Percentiles rank a stretch among this genome's conserved stretches.
phyloP scores from a whole-genome alignment of 2,797 vertebrate species.

The Salmo trutta region DNA sequence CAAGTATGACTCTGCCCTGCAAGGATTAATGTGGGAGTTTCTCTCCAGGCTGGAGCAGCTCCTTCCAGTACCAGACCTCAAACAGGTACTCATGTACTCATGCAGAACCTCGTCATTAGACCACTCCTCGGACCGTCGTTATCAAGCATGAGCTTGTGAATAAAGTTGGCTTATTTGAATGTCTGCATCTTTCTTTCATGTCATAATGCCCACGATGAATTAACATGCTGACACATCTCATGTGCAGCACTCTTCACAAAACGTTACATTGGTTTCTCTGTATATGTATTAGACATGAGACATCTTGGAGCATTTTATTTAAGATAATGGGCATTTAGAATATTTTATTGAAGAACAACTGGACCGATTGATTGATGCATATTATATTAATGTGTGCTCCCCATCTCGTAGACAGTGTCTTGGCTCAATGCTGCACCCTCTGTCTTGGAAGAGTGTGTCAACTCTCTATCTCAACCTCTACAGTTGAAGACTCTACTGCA shows the following conservation, averaged over 20 bases:
- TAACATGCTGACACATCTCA: no score
- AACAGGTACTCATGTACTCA: slow-evolving; percentile 66
- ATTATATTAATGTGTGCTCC: slow-evolving; percentile 14
- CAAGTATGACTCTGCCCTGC: slow-evolving; percentile 60
- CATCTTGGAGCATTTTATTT: not conserved
- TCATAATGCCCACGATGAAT: not conserved
- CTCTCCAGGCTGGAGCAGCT: slow-evolving; percentile 78
- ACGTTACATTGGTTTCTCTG: not conserved
- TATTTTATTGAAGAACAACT: no score
- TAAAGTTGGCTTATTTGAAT: not conserved
- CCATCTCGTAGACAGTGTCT: slow-evolving; percentile 23
- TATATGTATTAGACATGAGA: slow-evolving; percentile 1
- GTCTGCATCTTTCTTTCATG: not conserved
- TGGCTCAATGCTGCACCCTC: slow-evolving; percentile 26
- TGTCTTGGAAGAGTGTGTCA: slow-evolving; percentile 28
- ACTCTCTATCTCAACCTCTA: slow-evolving; percentile 40
- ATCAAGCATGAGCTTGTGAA: not conserved
- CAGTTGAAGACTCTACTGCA: slow-evolving; percentile 6
- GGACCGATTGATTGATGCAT: not conserved
- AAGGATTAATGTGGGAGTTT: slow-evolving; percentile 69
- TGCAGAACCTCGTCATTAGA: not conserved
- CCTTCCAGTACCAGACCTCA: slow-evolving; percentile 70
- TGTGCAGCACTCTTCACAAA: no score
- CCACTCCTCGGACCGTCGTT: not conserved
- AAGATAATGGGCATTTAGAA: no score